A percentile compares a stretch with the other conserved stretches of the same genome.
Conservation (phyloP, 2,797 vertebrate genomes). For the Pangasius mekongensis region DNA sequence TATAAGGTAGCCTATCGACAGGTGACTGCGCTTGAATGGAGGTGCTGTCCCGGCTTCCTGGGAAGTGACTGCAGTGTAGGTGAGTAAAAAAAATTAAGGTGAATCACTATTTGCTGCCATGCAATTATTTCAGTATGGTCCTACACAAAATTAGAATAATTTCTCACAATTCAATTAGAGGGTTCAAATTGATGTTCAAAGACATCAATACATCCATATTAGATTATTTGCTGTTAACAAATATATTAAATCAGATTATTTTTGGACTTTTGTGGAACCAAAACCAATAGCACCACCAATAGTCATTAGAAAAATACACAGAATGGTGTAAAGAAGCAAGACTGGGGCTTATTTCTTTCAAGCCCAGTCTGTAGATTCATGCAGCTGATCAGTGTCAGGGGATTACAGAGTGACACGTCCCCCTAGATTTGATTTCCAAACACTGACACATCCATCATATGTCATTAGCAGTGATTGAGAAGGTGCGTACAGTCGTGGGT, state of each 20-base stretch:
- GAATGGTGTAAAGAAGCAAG: neutral
- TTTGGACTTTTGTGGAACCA: neutral
- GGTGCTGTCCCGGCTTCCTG: slow-evolving; percentile 92
- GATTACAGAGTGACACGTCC: neutral
- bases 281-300: neutral
- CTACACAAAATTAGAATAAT: neutral
- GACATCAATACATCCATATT: neutral
- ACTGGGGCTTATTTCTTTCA: neutral
- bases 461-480: neutral
- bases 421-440: neutral
- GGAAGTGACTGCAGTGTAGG: slow-evolving; percentile 92
- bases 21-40: slow-evolving; percentile 91
- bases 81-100: slow-evolving; percentile 65
- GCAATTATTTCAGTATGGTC: neutral
- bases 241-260: neutral
- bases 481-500: neutral
- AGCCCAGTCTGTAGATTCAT: neutral
- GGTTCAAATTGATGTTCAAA: neutral
- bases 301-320: neutral
- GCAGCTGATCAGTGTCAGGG: neutral
- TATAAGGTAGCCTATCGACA: slow-evolving; percentile 91
- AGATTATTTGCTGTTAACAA: neutral
- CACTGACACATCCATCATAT: neutral
- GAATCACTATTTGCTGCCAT: neutral
- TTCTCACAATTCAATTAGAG: neutral